Percentiles rank a stretch among this genome's conserved stretches.
Evolutionary conservation across 2,888 invertebrate species (phyloP).

Genomic region (Pinctada fucata): DNA sequence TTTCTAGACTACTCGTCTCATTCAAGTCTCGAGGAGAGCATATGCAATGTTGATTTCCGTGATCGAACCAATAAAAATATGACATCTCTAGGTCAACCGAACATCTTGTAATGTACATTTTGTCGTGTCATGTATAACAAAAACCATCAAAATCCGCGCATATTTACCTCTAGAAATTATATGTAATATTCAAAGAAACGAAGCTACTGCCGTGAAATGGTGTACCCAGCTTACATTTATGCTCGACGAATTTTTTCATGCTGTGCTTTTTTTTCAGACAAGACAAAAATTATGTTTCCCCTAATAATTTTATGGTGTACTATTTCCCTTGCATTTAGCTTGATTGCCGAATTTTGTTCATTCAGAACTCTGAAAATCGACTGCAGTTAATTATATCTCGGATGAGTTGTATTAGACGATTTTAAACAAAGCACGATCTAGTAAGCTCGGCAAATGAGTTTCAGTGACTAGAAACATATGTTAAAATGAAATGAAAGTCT

Average conservation of each 20-base stretch:
- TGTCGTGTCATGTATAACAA: neutral
- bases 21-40: no score
- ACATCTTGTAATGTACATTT: neutral
- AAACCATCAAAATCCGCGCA: neutral
- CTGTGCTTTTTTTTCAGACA: no score
- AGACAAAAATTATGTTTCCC: no score
- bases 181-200: neutral
- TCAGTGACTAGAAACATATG: constrained; percentile 1
- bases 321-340: neutral
- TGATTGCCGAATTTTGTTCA: neutral
- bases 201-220: neutral
- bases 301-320: no score
- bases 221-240: neutral
- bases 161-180: neutral
- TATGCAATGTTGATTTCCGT: neutral
- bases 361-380: neutral
- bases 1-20: no score
- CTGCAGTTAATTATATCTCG: neutral
- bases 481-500: neutral
- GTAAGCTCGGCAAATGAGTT: neutral
- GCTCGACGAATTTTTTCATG: no score
- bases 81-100: neutral
- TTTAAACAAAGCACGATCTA: neutral
- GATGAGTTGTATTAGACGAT: neutral
- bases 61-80: neutral